These are phyloP conservation scores for Polyommatus icarus DNA, from an alignment of 2,888 invertebrate species.

Conservation along the genomic window DNA sequence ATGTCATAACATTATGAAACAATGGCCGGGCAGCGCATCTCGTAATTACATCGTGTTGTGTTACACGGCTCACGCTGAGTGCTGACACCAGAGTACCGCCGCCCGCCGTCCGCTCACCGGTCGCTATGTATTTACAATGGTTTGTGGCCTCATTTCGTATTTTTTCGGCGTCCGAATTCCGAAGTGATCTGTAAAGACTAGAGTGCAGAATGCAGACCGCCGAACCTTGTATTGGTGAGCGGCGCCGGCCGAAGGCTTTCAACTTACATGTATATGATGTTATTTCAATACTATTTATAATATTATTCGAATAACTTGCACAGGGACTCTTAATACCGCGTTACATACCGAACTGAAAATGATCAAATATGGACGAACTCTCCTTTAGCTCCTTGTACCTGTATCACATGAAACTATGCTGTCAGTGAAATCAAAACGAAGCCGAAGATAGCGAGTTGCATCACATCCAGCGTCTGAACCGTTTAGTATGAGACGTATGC, in stretches of 20 bases:
- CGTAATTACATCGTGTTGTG: background rate
- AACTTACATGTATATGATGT: background rate
- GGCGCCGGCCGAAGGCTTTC: background rate
- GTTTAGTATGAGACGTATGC: conserved; percentile 17
- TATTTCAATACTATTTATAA: background rate
- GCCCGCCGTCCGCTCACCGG: background rate
- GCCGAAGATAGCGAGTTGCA: background rate
- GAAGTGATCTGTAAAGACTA: background rate
- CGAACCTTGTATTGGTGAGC: background rate
- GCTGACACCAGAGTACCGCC: background rate
- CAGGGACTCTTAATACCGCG: too few relatives aligned
- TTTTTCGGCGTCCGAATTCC: background rate
- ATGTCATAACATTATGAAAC: conserved; percentile 3
- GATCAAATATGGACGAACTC: too few relatives aligned
- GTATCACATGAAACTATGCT: background rate
- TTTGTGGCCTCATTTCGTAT: background rate
- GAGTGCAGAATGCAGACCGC: background rate
- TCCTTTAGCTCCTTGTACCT: too few relatives aligned
- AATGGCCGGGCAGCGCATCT: conserved; percentile 4
- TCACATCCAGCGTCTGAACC: background rate
- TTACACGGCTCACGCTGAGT: background rate
- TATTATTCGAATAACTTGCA: too few relatives aligned
- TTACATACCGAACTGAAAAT: too few relatives aligned
- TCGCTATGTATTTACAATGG: background rate
- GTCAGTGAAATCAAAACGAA: background rate